Conservation (phyloP, 2,113 vertebrate species). For the Lichenostomus cassidix region DNA sequence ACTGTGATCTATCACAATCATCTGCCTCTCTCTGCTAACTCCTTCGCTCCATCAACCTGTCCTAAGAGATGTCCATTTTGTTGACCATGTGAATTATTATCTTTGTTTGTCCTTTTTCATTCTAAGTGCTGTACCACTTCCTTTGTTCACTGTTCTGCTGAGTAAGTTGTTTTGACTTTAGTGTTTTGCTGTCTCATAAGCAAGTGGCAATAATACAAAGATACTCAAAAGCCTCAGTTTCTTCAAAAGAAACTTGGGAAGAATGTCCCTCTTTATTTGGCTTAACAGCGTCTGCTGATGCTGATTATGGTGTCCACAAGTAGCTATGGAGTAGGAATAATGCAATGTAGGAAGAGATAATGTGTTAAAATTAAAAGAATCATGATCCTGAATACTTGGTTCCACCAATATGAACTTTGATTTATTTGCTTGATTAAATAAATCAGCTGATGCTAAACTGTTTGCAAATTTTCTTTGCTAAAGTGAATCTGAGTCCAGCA, state of each 20-base stretch:
- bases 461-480: neutral
- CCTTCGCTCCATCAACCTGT: conserved; percentile 69
- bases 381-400: neutral
- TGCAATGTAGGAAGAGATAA: neutral
- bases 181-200: conserved; percentile 3
- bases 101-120: conserved; percentile 63
- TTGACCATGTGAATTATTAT: conserved; percentile 82
- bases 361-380: neutral
- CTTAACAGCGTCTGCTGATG: neutral
- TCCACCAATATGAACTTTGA: neutral
- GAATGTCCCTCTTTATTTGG: neutral
- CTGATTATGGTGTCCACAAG: neutral
- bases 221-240: neutral
- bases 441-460: neutral
- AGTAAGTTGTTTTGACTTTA: conserved; percentile 21
- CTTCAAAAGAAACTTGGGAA: neutral
- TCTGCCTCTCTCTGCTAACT: conserved; percentile 68
- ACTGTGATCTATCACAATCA: conserved; percentile 85
- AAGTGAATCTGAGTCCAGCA: neutral
- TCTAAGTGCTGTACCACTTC: conserved; percentile 55
- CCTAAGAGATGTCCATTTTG: conserved; percentile 78
- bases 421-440: neutral
- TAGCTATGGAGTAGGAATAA: neutral
- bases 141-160: conserved; percentile 23
- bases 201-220: neutral